Conservation (phyloP, 2,113 vertebrate genomes). For the Rhea pennata region DNA sequence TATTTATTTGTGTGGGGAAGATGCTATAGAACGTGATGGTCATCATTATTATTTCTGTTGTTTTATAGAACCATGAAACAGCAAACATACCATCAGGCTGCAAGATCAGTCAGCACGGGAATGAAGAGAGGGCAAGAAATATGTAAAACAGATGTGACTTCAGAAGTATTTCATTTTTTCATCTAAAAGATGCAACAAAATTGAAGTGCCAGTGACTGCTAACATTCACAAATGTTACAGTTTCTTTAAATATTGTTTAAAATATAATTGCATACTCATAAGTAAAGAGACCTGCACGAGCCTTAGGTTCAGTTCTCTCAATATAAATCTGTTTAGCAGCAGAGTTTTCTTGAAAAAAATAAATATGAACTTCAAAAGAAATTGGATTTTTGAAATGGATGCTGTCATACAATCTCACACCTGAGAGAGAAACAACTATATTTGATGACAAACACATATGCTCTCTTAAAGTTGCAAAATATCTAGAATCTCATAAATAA, state of each 20-base stretch:
- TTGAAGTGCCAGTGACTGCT: background rate
- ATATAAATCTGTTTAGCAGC: background rate
- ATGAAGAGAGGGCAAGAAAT: background rate
- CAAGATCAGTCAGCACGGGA: background rate
- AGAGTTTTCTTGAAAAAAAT: background rate
- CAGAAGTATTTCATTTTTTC: background rate
- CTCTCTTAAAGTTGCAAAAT: background rate
- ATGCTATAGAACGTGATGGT: background rate
- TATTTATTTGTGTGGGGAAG: background rate
- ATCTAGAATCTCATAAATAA: background rate
- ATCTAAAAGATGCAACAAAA: background rate
- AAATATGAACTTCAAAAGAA: background rate
- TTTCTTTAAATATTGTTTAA: background rate
- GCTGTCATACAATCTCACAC: background rate
- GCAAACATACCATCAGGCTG: background rate
- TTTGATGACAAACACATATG: background rate
- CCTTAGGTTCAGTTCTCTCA: background rate
- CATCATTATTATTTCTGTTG: background rate
- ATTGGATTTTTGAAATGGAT: background rate
- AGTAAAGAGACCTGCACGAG: background rate
- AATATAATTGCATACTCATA: background rate
- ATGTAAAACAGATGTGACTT: background rate
- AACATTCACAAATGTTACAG: background rate
- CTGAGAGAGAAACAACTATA: background rate
- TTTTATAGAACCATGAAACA: background rate